phyloP scores from a whole-genome alignment of 2,113 vertebrate genomes.

The Cepphus grylle region DNA sequence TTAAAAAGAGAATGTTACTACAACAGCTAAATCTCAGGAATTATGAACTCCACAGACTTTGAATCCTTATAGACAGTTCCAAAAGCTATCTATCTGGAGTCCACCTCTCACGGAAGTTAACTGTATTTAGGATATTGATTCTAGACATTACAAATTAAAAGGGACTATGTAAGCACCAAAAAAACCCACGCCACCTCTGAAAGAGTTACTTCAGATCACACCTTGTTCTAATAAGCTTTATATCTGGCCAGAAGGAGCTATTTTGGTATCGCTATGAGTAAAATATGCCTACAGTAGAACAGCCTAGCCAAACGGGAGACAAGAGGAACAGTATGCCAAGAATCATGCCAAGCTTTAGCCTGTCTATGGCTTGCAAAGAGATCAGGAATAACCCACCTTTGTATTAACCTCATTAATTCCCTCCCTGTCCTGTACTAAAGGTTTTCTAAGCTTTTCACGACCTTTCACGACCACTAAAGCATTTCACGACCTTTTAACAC shows the following conservation, averaged over 20 bases:
- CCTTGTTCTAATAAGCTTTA: not conserved
- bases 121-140: not conserved
- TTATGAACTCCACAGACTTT: not conserved
- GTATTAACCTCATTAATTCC: not conserved
- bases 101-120: not conserved
- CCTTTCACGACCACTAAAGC: too few species aligned
- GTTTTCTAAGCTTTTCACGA: too few species aligned
- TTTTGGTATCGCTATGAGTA: not conserved
- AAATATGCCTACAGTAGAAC: not conserved
- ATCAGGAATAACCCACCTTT: not conserved
- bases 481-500: not conserved
- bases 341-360: not conserved
- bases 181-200: not conserved
- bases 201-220: not conserved
- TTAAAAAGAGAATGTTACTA: not conserved
- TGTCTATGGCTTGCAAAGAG: not conserved
- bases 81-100: not conserved
- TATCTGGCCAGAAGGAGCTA: not conserved
- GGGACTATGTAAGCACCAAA: not conserved
- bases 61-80: not conserved
- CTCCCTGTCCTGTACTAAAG: not conserved
- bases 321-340: not conserved
- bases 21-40: not conserved
- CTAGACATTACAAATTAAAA: not conserved
- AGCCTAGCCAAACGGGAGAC: not conserved